Evolutionary conservation across 2,113 vertebrate species (phyloP).

Genomic region (Rynchops niger): DNA sequence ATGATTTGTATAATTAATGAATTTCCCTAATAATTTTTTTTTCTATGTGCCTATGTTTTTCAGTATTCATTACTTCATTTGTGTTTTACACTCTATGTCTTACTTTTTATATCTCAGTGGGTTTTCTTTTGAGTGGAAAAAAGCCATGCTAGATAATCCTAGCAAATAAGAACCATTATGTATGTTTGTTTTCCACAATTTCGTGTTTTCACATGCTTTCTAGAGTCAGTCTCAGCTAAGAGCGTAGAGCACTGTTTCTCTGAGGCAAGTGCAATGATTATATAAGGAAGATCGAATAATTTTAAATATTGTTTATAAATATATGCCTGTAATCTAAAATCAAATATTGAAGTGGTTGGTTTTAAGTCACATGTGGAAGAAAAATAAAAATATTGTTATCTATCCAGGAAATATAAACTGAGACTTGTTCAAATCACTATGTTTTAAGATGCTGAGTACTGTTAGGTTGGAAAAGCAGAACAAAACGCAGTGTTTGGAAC

Average conservation of each 20-base stretch:
- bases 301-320: neutral
- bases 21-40: neutral
- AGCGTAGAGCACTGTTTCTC: neutral
- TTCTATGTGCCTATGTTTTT: neutral
- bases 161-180: neutral
- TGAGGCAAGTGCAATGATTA: neutral
- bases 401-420: neutral
- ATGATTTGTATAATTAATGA: neutral
- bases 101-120: neutral
- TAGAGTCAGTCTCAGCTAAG: neutral
- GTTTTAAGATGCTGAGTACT: slow-evolving; percentile 6
- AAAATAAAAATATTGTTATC: neutral
- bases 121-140: neutral
- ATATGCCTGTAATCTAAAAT: neutral
- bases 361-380: neutral
- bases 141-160: neutral
- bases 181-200: neutral
- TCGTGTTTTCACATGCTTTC: neutral
- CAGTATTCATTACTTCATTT: neutral
- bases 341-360: neutral
- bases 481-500: neutral
- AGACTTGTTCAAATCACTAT: neutral
- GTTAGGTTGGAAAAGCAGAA: neutral
- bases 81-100: neutral
- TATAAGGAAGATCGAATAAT: neutral